Base-by-base conservation (phyloP, 2,113 vertebrate species). In the Dicaeum eximium region DNA sequence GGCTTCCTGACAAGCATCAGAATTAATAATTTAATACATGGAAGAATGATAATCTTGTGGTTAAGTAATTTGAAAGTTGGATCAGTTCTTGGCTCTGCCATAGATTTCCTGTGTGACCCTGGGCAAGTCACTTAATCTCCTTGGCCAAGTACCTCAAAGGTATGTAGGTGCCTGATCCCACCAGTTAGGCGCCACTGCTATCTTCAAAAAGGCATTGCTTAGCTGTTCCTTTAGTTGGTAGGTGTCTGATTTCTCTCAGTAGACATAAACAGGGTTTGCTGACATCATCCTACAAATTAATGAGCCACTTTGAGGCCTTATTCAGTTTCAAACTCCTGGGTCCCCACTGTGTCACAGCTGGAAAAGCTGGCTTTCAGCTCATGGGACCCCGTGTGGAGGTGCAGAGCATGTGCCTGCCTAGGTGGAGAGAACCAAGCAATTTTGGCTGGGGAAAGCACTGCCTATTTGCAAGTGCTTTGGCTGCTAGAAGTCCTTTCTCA, bases 1-100 rank as follows among this genome's bases (percentile, higher is more conserved):
- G 97, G 97, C 96, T 92, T 64, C 81, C 61, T 57, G 94, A 96
- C 93, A 94, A 96, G 86, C 62, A 95, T 95, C 93, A 95, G 90
- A 93, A 95, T 97, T 96, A 97, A 90, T 90, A 95, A 94, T 87
- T 80, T 96, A 96, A 94, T 86, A 82, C 74, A 47, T 86, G 70
- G 72, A 90, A 84, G 83, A 92, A 95, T 90, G 74, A 72, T 93
- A 93, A 95, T 94, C 92, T 95, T 97, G 92, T 77, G 93, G 87
- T 94, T 97, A 95, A 87, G 80, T 92, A 80, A 92, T 96, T 94
- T 89, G 87, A 89, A 93, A 95, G 81, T 42, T 86, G 61, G 71
- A 97, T 94, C 71, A 82, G 74, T 88, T 95, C 93, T 91, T 95
- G 92, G 91, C 89, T 96, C 79, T 94, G 38, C 80, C 53, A 85